Base-by-base conservation (phyloP, 2,888 invertebrate genomes). In the Notocelia uddmanniana region DNA sequence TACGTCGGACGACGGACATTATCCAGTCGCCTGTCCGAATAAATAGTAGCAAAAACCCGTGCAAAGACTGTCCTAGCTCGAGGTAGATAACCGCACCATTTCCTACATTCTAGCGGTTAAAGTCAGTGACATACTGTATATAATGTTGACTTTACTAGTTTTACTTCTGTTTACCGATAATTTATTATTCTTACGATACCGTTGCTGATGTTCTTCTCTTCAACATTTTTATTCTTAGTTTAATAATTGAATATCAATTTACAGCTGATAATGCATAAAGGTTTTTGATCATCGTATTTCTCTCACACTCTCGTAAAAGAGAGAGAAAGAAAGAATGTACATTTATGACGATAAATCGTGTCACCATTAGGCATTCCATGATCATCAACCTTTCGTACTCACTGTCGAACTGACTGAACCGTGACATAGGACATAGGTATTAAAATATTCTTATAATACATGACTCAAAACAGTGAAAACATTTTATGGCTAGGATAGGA, bases 21-120 rank as follows among this genome's bases (percentile, higher is more conserved):
- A 52, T 66, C 41, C 34, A 18, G 41, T 66, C 37, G 41, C 55
- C 52, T 15, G 55, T 41, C 54, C 15, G 18, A 41, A 57, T 45
- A 37, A 67, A 67, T 26, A 45, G 45, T 45, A 55, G 31, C 57
- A 54, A 55, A 66, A 55, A 21, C 41, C 45, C 26, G 57, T 67
- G 67, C 45, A 34, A 64, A 52, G 50, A 19, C 48, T 31, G 48
- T 54, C 34, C 52, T 18, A 23, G 52, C n/a, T 52, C 37, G 64
- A 41, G 41, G 18, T 41, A 21, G 54, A 26, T 55, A 41, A 57
- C 41, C 18, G 41, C 45, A 15, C 55, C 21, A 57, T 67, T 57
- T 62, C 15, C 41, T 31, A 57, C 57, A 41, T 64, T 64, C 34
- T 64, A 64, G 54, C 41, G 1, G 31, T 15, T 10, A 48, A 41